Percentiles rank a stretch among this genome's conserved stretches.
phyloP scores from a whole-genome alignment of 2,888 invertebrate genomes.

The Campopleginae sp. region DNA sequence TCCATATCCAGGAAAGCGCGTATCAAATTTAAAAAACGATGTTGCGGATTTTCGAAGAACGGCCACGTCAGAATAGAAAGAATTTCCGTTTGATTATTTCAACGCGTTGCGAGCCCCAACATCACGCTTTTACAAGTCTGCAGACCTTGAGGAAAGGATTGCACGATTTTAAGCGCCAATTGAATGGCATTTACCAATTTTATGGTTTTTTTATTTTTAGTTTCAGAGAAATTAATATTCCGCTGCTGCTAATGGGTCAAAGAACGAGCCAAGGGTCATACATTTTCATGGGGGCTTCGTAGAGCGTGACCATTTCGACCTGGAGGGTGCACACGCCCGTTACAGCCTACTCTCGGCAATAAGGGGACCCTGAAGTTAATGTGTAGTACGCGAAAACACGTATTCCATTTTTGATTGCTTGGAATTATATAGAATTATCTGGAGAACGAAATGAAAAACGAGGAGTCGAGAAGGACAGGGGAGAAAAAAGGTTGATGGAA shows the following conservation, averaged over 20 bases:
- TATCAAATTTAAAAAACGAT: no score
- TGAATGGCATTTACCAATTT: constrained; percentile 38
- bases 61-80: background rate
- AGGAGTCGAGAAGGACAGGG: constrained; percentile 23
- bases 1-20: no score
- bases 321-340: constrained; percentile 39
- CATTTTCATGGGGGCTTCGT: constrained; percentile 24
- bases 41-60: background rate
- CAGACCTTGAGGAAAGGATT: constrained; percentile 21
- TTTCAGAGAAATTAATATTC: constrained; percentile 45
- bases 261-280: constrained; percentile 1
- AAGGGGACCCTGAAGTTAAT: constrained; percentile 33
- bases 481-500: constrained; percentile 43
- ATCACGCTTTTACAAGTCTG: constrained; percentile 45
- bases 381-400: constrained; percentile 41
- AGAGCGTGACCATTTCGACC: constrained; percentile 56
- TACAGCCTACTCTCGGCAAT: background rate
- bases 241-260: constrained; percentile 13
- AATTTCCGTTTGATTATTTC: background rate
- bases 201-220: constrained; percentile 26
- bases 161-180: constrained; percentile 27
- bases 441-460: constrained; percentile 59
- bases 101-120: background rate
- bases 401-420: constrained; percentile 61
- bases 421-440: constrained; percentile 62